Conservation (phyloP, 37 sponge, comb jelly and placozoan species). For the Tethya wilhelma region DNA sequence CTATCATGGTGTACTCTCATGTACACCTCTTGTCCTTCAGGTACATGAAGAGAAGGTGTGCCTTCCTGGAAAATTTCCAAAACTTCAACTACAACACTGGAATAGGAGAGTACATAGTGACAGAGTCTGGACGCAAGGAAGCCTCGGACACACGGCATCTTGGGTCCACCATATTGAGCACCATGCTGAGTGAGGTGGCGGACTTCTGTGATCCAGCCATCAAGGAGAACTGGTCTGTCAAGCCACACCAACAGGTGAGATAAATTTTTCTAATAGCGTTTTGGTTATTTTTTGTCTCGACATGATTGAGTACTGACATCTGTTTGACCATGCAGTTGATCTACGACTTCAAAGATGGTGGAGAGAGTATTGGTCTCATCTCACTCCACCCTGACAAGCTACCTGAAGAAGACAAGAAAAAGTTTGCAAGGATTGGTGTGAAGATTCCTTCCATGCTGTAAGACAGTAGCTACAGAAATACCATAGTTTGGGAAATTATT, state of each 20-base stretch:
- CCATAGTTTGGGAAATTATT: background rate
- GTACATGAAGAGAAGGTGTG: slow-evolving; percentile 85
- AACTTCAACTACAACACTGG: slow-evolving; percentile 84
- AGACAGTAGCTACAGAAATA: too few relatives aligned
- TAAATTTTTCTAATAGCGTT: slow-evolving; percentile 1
- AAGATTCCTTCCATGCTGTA: slow-evolving; percentile 63
- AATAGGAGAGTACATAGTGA: slow-evolving; percentile 33
- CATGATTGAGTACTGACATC: too few relatives aligned
- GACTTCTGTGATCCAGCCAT: slow-evolving; percentile 78
- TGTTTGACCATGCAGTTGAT: slow-evolving; percentile 45
- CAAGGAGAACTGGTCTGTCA: slow-evolving; percentile 64
- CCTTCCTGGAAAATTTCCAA: slow-evolving; percentile 61
- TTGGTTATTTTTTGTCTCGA: background rate
- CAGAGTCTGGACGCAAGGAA: slow-evolving; percentile 34
- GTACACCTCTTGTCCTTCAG: slow-evolving; percentile 20
- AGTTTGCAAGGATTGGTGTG: slow-evolving; percentile 63
- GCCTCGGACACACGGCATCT: slow-evolving; percentile 64
- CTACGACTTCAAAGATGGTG: slow-evolving; percentile 74
- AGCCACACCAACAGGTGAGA: slow-evolving; percentile 75
- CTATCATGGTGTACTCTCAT: background rate
- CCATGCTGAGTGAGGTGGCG: slow-evolving; percentile 82
- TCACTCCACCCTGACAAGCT: slow-evolving; percentile 72
- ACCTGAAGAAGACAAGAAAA: slow-evolving; percentile 26
- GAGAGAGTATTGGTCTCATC: slow-evolving; percentile 62
- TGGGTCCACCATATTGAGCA: slow-evolving; percentile 80